Conservation (phyloP, 2,797 vertebrate species). For the Syndactyla subalaris region DNA sequence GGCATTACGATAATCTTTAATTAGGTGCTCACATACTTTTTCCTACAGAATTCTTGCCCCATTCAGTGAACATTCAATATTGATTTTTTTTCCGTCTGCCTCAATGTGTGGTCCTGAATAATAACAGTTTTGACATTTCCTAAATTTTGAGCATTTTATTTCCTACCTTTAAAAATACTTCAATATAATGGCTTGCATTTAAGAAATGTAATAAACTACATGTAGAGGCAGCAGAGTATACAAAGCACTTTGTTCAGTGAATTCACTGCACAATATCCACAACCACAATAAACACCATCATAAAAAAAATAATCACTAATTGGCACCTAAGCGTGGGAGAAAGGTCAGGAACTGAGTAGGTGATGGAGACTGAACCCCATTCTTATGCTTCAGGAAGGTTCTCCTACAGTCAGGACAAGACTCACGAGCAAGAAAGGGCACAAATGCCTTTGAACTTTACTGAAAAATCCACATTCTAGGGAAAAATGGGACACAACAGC, state of each 20-base stretch:
- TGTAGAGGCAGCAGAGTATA: not conserved
- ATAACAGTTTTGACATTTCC: conserved; percentile 4
- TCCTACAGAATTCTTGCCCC: not conserved
- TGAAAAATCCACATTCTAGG: not conserved
- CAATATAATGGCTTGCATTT: not conserved
- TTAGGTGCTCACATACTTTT: not conserved
- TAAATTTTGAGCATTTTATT: conserved; percentile 7
- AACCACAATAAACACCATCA: conserved; percentile 6
- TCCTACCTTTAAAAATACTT: conserved; percentile 13
- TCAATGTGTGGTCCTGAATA: conserved; percentile 2
- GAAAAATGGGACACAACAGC: not conserved
- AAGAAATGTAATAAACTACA: not conserved
- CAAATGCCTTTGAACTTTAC: not conserved
- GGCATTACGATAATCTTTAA: not conserved
- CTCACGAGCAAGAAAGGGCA: not conserved
- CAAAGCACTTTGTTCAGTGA: not conserved
- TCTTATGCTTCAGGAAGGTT: not conserved
- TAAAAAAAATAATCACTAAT: conserved; percentile 4
- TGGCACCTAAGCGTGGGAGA: not conserved
- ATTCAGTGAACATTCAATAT: not conserved
- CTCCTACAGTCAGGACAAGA: not conserved
- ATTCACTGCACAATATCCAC: conserved; percentile 6
- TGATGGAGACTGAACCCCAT: not conserved
- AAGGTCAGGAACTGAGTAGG: not conserved
- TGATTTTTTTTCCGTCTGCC: not conserved